Base-by-base conservation (phyloP, 2,113 vertebrate species). In the Megaceryle torquata region DNA sequence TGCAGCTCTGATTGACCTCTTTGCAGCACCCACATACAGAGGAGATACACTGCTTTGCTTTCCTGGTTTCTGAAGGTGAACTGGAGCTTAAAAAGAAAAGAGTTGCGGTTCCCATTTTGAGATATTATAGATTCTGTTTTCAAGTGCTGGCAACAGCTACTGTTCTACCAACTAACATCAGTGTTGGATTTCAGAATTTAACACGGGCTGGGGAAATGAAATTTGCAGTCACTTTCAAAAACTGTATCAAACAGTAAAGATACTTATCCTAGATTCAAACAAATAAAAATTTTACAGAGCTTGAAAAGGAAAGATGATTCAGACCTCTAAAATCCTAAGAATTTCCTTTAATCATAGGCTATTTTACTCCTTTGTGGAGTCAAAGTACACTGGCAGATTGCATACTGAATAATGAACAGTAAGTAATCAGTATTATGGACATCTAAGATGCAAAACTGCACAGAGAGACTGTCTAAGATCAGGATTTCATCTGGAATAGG, bases 401-500 rank as follows among this genome's bases (percentile, higher is more conserved):
- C 50, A 60, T 7, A 53, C 17, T 37, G 68, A 89, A 48, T 65
- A 87, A 87, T 0, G 15, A 85, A 80, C 31, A 46, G 21, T n/a
- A 79, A 69, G 56, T 39, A 76, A 80, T 57, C 67, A 76, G 63
- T 15, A 69, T 43, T 85, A 84, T 1, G 7, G 50, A 72, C 29
- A 80, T 59, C 59, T 59, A 89, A 77, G 59, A 82, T 33, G 74
- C 16, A 89, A 86, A 80, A 37, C 41, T 80, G 41, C 19, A 61
- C 16, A 61, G 48, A 88, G 17, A 9, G 2, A 56, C 59, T 82
- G 70, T 68, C 44, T 65, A n/a, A 87, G 72, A 76, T 5, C 54
- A 79, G 65, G 77, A 72, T 74, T 82, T 79, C 41, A 89, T 78
- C 48, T 88, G 50, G 54, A 96, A 82, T n/a, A 96, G 57, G 63